Conservation (phyloP, 1,140 invertebrate species). For the Euura saliciscinereae region DNA sequence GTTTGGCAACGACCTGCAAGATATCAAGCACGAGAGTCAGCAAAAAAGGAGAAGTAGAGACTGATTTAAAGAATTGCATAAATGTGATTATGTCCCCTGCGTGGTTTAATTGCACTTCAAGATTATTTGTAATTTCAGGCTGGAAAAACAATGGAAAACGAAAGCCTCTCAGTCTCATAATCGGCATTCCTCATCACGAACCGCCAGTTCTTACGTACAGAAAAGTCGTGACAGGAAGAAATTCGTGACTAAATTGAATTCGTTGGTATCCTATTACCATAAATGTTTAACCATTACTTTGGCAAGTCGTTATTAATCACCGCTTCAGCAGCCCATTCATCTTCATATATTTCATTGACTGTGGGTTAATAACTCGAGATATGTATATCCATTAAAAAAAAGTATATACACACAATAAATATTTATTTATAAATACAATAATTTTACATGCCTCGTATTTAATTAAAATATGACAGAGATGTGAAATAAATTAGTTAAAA, state of each 20-base stretch:
- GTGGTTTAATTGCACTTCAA: too few relatives aligned
- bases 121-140: not conserved
- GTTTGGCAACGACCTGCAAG: not conserved
- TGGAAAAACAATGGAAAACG: not conserved
- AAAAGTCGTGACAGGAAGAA: not conserved
- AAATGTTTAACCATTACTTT: not conserved
- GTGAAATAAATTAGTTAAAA: not conserved
- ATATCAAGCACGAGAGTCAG: not conserved
- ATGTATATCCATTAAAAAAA: not conserved
- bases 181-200: not conserved
- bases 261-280: not conserved
- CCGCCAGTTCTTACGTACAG: not conserved
- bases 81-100: not conserved
- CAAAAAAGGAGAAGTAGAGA: constrained; percentile 7
- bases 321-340: not conserved
- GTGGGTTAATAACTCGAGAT: not conserved
- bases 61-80: not conserved
- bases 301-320: too few relatives aligned
- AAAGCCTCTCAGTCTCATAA: not conserved
- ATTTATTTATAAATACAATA: not conserved
- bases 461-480: not conserved
- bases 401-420: not conserved
- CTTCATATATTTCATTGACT: not conserved
- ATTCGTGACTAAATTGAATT: not conserved
- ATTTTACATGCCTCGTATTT: not conserved